phyloP scores from a whole-genome alignment of 2,888 invertebrate genomes.

The Falcaria lacertinaria region DNA sequence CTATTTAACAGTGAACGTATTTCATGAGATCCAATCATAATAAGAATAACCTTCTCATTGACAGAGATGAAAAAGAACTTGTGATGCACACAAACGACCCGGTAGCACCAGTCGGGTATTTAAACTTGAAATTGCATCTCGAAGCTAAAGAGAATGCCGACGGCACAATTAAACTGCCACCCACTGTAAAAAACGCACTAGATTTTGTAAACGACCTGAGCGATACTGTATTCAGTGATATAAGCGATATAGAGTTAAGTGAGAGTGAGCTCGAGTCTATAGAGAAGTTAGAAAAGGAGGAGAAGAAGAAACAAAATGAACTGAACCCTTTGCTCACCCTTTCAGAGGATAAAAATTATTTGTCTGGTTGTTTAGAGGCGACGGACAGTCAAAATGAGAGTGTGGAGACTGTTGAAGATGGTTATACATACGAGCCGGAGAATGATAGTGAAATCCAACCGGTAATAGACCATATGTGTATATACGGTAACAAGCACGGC shows the following conservation, averaged over 20 bases:
- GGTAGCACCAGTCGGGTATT: conserved; percentile 96
- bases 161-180: conserved; percentile 57
- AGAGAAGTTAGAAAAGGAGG: conserved; percentile 73
- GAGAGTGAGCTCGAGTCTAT: conserved; percentile 82
- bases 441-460: conserved; percentile 79
- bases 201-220: conserved; percentile 82
- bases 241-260: conserved; percentile 82
- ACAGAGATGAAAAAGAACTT: conserved; percentile 90
- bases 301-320: conserved; percentile 64
- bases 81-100: conserved; percentile 95
- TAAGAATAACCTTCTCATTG: conserved; percentile 22
- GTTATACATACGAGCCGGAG: conserved; percentile 64
- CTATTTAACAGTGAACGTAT: no score
- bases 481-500: conserved; percentile 85
- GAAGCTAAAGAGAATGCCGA: conserved; percentile 81
- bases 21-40: no score
- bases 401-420: conserved; percentile 48
- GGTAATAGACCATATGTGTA: conserved; percentile 80
- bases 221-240: conserved; percentile 82
- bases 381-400: conserved; percentile 45
- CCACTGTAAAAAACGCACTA: conserved; percentile 76
- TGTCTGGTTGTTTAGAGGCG: conserved; percentile 30
- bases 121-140: conserved; percentile 92
- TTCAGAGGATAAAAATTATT: conserved; percentile 46
- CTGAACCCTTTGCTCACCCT: conserved; percentile 64